Evolutionary conservation across 2,113 vertebrate genomes (phyloP).

Genomic region (Lynx canadensis): DNA sequence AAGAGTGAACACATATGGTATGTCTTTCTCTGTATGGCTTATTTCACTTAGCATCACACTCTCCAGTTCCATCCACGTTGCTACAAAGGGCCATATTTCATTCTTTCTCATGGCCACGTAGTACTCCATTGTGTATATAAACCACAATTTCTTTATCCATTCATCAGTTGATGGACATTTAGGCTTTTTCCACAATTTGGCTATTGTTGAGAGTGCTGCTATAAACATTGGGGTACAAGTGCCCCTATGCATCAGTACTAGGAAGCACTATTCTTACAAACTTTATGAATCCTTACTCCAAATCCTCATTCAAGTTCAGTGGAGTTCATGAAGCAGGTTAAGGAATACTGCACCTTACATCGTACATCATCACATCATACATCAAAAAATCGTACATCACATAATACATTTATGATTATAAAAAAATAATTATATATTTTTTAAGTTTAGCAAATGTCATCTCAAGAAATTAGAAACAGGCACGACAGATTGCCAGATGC

Average conservation of each 20-base stretch:
- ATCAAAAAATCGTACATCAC: neutral
- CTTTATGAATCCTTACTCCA: neutral
- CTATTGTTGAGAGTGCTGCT: too few species aligned
- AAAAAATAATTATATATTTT: neutral
- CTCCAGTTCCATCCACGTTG: too few species aligned
- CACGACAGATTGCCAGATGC: neutral
- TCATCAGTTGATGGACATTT: too few species aligned
- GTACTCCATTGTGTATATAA: too few species aligned
- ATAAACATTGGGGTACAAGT: too few species aligned
- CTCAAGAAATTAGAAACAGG: conserved; percentile 20
- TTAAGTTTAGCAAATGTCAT: conserved; percentile 39
- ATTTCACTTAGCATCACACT: too few species aligned
- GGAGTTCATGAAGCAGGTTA: neutral
- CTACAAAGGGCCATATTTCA: too few species aligned
- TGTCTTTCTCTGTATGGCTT: too few species aligned
- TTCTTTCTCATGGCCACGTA: too few species aligned
- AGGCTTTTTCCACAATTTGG: too few species aligned
- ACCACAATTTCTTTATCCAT: too few species aligned
- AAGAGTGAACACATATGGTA: too few species aligned
- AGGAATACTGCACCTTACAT: neutral
- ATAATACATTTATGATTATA: neutral
- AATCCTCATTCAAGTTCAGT: neutral
- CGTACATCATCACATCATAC: neutral
- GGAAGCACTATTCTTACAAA: neutral
- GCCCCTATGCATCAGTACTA: neutral